These are phyloP conservation scores for Magallana ariakensis DNA, from an alignment of 1,140 invertebrate genomes.

Conservation along the genomic window DNA sequence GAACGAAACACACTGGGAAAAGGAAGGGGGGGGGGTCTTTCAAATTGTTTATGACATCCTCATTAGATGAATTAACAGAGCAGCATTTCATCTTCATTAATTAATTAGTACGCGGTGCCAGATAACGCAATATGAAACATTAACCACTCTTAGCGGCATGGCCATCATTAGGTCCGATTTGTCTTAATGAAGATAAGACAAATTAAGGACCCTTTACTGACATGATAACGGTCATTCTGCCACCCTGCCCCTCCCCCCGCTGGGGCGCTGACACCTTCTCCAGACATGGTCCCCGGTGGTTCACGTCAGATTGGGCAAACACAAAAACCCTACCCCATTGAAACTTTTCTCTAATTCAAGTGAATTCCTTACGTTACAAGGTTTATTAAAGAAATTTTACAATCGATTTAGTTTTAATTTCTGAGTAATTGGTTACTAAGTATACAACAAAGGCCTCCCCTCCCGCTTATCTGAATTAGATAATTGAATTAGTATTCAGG, in stretches of 20 bases:
- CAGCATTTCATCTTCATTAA: neutral
- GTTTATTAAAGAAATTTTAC: constrained; percentile 37
- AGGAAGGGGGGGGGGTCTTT: too few species aligned
- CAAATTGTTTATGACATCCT: constrained; percentile 9
- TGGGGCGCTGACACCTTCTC: neutral
- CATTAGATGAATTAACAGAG: constrained; percentile 16
- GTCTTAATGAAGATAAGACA: constrained; percentile 4
- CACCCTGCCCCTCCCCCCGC: neutral
- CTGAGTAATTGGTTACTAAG: constrained; percentile 19
- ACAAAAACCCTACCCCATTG: neutral
- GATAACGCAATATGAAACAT: neutral
- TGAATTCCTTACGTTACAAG: neutral
- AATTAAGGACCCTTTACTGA: neutral
- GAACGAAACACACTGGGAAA: too few species aligned
- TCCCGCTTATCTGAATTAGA: constrained; percentile 21
- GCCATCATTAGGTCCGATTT: neutral
- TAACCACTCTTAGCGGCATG: neutral
- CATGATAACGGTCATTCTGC: constrained; percentile 32
- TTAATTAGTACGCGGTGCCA: constrained; percentile 8
- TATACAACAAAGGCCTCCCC: neutral
- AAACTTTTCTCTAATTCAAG: neutral
- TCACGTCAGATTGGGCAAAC: constrained; percentile 15
- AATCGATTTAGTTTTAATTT: constrained; percentile 27
- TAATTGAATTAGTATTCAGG: constrained; percentile 9
- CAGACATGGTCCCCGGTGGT: neutral